Base-by-base conservation (phyloP, 2,797 vertebrate species). In the Smutsia gigantea region DNA sequence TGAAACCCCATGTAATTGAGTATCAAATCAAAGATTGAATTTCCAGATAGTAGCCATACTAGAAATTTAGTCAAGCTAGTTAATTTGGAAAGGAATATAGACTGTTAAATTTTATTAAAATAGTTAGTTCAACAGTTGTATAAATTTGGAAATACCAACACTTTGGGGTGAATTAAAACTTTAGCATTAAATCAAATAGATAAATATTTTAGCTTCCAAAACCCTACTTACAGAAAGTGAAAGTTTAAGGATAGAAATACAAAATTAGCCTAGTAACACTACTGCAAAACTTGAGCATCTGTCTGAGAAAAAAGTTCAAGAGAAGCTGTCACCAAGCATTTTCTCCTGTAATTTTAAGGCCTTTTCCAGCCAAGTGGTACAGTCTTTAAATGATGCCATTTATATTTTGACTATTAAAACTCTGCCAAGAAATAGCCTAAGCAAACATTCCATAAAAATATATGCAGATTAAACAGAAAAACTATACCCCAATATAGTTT, bases 1-100 rank as follows among this genome's bases (percentile, higher is more conserved):
- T 97, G 98, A 98, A 98, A 98, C 99, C 98, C 98, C 98, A 98
- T 98, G 99, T 99, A 98, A 99, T 98, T 99, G 98, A 99, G 98
- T 97, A 99, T 98, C 98, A 99, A 99, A 98, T 95, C 94, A 75
- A 98, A 97, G 98, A 98, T 97, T 98, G 94, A 97, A 98, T 99
- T 99, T 98, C 98, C 98, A 98, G 99, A 99, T 95, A 98, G 81
- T 97, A 98, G 96, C 95, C 97, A 98, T 97, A 98, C 97, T 98
- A 98, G 96, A 96, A 98, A 98, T 98, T 95, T 98, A 92, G 81
- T 98, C 53, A 98, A 97, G 93, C 97, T 95, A 96, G 97, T 98
- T 98, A 75, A 97, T 95, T 86, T 84, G 97, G 85, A 98, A 98
- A 96, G 84, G 90, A 94, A 87, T 64, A 88, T 8, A 77, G 59